Evolutionary conservation across 64 coral and sea anemone species (phyloP), one percentile per base, ranked within the genome.

Genomic region (Exaiptasia diaphana): DNA sequence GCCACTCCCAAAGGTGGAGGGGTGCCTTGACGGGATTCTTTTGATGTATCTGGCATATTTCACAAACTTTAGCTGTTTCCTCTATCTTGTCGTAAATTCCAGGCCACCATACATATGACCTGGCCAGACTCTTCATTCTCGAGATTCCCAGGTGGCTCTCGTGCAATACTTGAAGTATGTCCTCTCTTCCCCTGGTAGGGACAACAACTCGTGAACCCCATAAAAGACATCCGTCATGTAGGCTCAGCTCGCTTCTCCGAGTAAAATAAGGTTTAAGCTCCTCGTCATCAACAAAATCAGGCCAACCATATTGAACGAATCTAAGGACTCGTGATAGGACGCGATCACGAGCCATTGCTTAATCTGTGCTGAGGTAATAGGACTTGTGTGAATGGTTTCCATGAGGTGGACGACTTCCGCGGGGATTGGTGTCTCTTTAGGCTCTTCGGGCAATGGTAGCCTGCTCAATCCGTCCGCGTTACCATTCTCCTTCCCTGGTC

Each of bases 1-100:
- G 67, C 53, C 50, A 85, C 62, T 85, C 67, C 82, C 70, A 85
- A 0, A 37, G 82, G 31, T 74, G 82, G 2, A 85, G 68, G 14
- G 83, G 83, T 67, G 41, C 52, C 25, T 20, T 18, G n/a, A 35
- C 54, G 4, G 83, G 71, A 38, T 29, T 44, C 26, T 54, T 63
- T 21, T 49, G 55, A 32, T 77, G 70, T 37, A 52, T 0, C 37
- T 85, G 68, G 63, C 68, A 85, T 42, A 28, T 41, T 27, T 32
- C 34, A 49, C 68, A 82, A 30, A 22, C 21, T 29, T 73, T 71
- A 15, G 50, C 74, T 78, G 20, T 29, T 33, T 56, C 36, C 56
- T 78, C 74, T 35, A 78, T 12, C 8, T 22, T 15, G 26, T 35
- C 56, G 21, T 78, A 29, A 21, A 78, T 22, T 14, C 23, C 29